These are phyloP conservation scores for Miniopterus natalensis DNA, from an alignment of 2,113 vertebrate genomes.

Conservation along the genomic window DNA sequence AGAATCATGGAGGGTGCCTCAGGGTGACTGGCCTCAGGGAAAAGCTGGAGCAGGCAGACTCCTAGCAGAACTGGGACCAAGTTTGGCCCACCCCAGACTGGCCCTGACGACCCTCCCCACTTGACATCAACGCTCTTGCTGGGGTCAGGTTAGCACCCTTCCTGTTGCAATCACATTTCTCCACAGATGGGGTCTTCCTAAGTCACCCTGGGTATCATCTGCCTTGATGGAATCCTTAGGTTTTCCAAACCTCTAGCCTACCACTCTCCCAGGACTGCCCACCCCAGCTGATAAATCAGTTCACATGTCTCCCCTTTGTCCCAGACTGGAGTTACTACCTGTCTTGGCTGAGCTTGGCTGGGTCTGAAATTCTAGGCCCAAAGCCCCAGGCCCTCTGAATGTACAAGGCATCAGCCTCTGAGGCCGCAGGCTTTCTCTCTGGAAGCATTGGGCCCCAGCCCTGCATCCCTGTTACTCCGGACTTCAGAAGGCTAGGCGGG, in stretches of 20 bases:
- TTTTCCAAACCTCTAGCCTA: neutral
- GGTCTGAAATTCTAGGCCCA: neutral
- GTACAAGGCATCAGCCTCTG: neutral
- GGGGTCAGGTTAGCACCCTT: neutral
- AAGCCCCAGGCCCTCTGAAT: neutral
- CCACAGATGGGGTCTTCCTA: neutral
- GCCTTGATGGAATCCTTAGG: neutral
- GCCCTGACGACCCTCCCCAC: neutral
- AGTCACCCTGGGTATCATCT: neutral
- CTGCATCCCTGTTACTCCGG: neutral
- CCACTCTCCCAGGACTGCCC: neutral
- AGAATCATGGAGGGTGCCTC: neutral
- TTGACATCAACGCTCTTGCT: neutral
- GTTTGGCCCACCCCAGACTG: neutral
- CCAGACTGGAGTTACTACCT: neutral
- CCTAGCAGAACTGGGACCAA: neutral
- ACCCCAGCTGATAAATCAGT: neutral
- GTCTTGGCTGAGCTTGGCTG: neutral
- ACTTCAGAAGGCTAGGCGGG: neutral
- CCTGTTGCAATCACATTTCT: neutral
- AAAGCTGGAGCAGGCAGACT: neutral
- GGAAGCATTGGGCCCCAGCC: neutral
- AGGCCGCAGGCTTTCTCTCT: neutral
- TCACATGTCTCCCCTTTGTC: neutral
- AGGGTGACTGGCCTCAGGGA: neutral